A percentile compares a stretch with the other conserved stretches of the same genome.
Evolutionary conservation across 92 coral and sea anemone species (phyloP).

Genomic region (Parazoanthus darwini): DNA sequence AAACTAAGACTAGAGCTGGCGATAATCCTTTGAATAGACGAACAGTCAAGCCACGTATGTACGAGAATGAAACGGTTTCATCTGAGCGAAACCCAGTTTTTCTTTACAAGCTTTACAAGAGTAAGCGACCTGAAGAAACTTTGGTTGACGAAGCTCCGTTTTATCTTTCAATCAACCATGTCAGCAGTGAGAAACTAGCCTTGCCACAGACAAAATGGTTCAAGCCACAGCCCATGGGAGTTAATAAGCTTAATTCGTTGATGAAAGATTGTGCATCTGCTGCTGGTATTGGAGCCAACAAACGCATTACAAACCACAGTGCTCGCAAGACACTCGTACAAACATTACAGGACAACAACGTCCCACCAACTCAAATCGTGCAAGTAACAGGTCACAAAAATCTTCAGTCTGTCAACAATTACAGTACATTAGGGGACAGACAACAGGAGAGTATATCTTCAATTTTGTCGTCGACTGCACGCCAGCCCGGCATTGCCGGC

Average conservation of each 20-base stretch:
- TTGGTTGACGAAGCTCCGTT: no score
- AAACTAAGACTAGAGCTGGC: no score
- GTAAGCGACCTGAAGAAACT: no score
- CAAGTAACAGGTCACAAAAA: slow-evolving; percentile 52
- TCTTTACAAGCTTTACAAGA: no score
- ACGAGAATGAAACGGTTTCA: no score
- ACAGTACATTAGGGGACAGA: slow-evolving; percentile 32
- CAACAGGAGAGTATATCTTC: neutral
- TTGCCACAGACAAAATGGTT: slow-evolving; percentile 27
- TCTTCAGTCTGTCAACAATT: slow-evolving; percentile 44
- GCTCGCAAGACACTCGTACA: slow-evolving; percentile 48
- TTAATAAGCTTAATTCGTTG: slow-evolving; percentile 36
- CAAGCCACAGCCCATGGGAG: slow-evolving; percentile 53
- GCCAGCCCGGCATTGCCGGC: no score
- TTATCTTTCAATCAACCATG: slow-evolving; percentile 39
- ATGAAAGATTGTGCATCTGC: no score
- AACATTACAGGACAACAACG: slow-evolving; percentile 36
- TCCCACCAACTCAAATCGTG: slow-evolving; percentile 45
- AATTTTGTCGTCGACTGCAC: neutral
- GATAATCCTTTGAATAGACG: no score
- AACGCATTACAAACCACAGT: slow-evolving; percentile 45
- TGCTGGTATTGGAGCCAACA: no score
- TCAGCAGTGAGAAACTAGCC: slow-evolving; percentile 29
- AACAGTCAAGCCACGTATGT: no score
- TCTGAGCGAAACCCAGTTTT: no score